Percentiles rank a stretch among this genome's conserved stretches.
phyloP scores from a whole-genome alignment of 2,888 invertebrate genomes.

The Nipponacmea schrenckii region DNA sequence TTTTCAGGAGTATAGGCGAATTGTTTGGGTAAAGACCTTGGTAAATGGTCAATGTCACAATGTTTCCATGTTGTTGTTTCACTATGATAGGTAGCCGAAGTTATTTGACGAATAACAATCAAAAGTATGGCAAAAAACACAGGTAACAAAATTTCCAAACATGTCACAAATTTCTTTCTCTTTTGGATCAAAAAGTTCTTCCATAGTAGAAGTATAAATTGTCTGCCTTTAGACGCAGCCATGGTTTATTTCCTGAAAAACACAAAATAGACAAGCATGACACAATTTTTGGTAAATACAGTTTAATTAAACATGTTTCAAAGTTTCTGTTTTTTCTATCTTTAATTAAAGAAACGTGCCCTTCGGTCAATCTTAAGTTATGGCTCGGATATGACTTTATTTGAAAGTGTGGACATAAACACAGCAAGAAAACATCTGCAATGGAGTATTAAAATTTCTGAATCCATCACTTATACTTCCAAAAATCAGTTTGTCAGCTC shows the following conservation, averaged over 20 bases:
- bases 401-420: too few relatives aligned
- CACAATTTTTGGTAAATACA: too few relatives aligned
- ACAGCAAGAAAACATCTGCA: too few relatives aligned
- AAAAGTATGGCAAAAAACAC: slow-evolving; percentile 71
- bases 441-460: too few relatives aligned
- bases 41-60: slow-evolving; percentile 41
- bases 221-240: slow-evolving; percentile 21
- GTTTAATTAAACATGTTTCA: too few relatives aligned
- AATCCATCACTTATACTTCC: too few relatives aligned
- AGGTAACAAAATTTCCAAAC: slow-evolving; percentile 73
- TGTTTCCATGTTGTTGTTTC: slow-evolving; percentile 47
- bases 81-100: slow-evolving; percentile 71
- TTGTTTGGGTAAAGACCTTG: slow-evolving; percentile 23
- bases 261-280: too few relatives aligned
- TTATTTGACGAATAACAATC: slow-evolving; percentile 77
- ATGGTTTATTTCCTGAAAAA: neutral
- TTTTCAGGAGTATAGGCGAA: slow-evolving; percentile 48
- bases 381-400: too few relatives aligned
- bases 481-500: too few relatives aligned
- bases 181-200: slow-evolving; percentile 84
- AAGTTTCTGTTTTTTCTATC: too few relatives aligned
- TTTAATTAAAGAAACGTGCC: too few relatives aligned
- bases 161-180: slow-evolving; percentile 76
- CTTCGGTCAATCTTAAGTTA: too few relatives aligned
- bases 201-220: slow-evolving; percentile 81